These are phyloP conservation scores for Belgica antarctica DNA, from an alignment of 2,888 invertebrate genomes.

Conservation along the genomic window DNA sequence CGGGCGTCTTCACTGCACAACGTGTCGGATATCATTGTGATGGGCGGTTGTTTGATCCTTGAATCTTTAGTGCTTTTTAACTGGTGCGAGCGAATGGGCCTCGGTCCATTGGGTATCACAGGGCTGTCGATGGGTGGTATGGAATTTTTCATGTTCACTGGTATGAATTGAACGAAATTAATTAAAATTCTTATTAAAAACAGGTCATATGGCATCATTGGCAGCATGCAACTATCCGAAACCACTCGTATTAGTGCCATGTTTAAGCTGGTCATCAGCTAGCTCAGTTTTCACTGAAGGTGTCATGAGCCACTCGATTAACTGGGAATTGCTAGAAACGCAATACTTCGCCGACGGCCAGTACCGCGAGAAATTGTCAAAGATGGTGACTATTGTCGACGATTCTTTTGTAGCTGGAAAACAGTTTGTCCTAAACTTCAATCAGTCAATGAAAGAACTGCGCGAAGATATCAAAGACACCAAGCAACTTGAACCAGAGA, in stretches of 20 bases:
- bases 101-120: slow-evolving; percentile 89
- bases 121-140: slow-evolving; percentile 95
- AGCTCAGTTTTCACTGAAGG: slow-evolving; percentile 95
- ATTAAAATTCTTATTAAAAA: slow-evolving; percentile 60
- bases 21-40: slow-evolving; percentile 97
- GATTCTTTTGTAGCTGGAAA: slow-evolving; percentile 71
- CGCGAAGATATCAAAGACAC: slow-evolving; percentile 52
- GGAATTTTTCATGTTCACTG: no score
- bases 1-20: slow-evolving; percentile 87
- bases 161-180: neutral
- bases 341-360: slow-evolving; percentile 80
- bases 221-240: slow-evolving; percentile 96
- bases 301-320: slow-evolving; percentile 91
- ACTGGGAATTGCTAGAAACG: slow-evolving; percentile 86
- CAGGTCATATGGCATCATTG: slow-evolving; percentile 63
- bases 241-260: slow-evolving; percentile 90
- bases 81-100: slow-evolving; percentile 90
- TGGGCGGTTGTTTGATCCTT: slow-evolving; percentile 95
- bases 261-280: slow-evolving; percentile 96
- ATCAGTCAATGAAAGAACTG: slow-evolving; percentile 56
- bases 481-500: slow-evolving; percentile 34
- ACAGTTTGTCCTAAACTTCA: slow-evolving; percentile 68
- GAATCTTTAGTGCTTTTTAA: slow-evolving; percentile 89
- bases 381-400: slow-evolving; percentile 79
- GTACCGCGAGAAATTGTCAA: slow-evolving; percentile 79